Base-by-base conservation (phyloP, 2,113 vertebrate genomes). In the Microcebus jonahi region DNA sequence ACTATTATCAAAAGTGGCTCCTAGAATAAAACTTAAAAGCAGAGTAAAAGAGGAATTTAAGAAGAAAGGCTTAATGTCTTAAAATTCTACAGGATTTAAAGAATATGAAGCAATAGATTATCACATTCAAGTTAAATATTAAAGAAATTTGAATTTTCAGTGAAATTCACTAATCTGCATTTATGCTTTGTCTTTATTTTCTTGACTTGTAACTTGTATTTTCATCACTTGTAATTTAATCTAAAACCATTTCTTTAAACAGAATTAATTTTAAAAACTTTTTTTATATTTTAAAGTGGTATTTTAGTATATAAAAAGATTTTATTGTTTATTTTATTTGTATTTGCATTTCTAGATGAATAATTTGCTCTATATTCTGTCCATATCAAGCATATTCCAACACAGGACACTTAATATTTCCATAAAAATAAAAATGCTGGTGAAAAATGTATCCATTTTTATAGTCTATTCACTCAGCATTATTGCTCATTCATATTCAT, bases 401-500 rank as follows among this genome's bases (percentile, higher is more conserved):
- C 65, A 55, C 2, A 86, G 23, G 21, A 45, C 55, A 73, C 55
- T 95, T 94, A 84, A 23, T 91, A 97, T 87, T 97, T 96, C 67
- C 59, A 95, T 81, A 90, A 94, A 96, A 97, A 59, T 96, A 53
- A 92, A 96, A 97, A 90, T 96, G 31, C 73, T 90, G 12, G 29
- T 95, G 45, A 92, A 97, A 91, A 92, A 88, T 92, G 36, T 76
- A 65, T 85, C 88, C 53, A 48, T 92, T 92, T 94, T 81, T 76
- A 82, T 65, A 88, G 45, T 90, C 85, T 95, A 93, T 94, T 96
- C n/a, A 88, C 50, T 96, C 65, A 88, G 29, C 39, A 92, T 85
- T 95, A 96, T 88, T 94, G 5, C 23, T 95, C 57, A 92, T 97
- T 97, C 80, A 85, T 95, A 97, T 95, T 97, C 76, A 94, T 96